phyloP scores from a whole-genome alignment of 1,140 invertebrate genomes.

The Heliconius himera region DNA sequence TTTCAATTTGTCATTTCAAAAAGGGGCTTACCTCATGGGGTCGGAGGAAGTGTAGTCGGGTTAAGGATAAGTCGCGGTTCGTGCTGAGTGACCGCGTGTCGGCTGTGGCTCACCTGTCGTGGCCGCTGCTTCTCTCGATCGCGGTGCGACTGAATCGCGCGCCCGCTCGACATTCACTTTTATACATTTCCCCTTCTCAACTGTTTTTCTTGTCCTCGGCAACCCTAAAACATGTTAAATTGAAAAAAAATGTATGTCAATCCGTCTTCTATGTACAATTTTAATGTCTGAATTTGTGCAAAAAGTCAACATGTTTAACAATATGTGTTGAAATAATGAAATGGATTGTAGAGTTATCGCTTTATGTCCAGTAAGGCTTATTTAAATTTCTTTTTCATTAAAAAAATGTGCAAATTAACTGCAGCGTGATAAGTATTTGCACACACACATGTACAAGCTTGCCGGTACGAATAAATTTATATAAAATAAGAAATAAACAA shows the following conservation, averaged over 20 bases:
- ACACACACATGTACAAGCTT: no score
- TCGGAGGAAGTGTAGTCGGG: conserved; percentile 31
- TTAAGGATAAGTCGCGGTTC: conserved; percentile 22
- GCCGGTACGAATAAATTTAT: no score
- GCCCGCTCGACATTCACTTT: conserved; percentile 59
- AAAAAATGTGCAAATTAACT: no score
- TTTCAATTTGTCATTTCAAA: not conserved
- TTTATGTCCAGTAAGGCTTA: no score
- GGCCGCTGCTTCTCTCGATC: conserved; percentile 50
- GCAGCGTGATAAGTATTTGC: no score
- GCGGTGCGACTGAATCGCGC: conserved; percentile 69
- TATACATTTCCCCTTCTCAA: conserved; percentile 66
- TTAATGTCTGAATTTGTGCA: not conserved
- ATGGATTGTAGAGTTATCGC: no score
- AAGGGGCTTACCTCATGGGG: conserved; percentile 68
- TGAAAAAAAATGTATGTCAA: not conserved
- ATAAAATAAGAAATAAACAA: no score
- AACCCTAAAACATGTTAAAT: conserved; percentile 26
- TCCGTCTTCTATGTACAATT: not conserved
- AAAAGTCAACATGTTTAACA: not conserved
- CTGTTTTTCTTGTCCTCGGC: conserved; percentile 32
- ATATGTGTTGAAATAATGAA: not conserved
- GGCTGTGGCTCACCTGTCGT: conserved; percentile 32
- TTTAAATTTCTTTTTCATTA: no score
- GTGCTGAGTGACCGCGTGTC: conserved; percentile 26